Conservation (phyloP, 1,140 invertebrate species). For the Manduca sexta region DNA sequence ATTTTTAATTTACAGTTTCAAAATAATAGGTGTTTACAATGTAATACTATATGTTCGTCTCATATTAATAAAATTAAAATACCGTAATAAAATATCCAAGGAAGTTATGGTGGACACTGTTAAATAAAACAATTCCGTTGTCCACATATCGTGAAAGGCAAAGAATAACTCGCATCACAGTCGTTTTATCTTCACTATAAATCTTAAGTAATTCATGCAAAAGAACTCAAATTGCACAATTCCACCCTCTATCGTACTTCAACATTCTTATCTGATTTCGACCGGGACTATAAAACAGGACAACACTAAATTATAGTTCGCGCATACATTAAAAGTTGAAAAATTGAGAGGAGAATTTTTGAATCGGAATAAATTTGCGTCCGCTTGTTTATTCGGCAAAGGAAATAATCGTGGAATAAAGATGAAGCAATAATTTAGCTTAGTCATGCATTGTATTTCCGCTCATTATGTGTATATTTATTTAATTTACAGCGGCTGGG, state of each 20-base stretch:
- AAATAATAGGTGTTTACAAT: no score
- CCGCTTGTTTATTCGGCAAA: background rate
- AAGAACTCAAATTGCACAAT: slow-evolving; percentile 27
- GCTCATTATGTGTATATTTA: slow-evolving; percentile 71
- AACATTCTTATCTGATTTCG: no score
- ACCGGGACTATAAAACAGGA: slow-evolving; percentile 10
- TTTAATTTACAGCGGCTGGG: slow-evolving; percentile 70
- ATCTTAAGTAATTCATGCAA: slow-evolving; percentile 2
- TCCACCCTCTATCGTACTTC: slow-evolving; percentile 12
- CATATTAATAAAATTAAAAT: no score
- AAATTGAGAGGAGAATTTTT: slow-evolving; percentile 9
- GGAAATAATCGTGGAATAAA: slow-evolving; percentile 25
- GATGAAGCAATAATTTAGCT: slow-evolving; percentile 60
- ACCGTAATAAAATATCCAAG: no score
- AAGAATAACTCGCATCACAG: no score
- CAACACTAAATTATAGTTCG: slow-evolving; percentile 34
- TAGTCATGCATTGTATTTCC: slow-evolving; percentile 66
- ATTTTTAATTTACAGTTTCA: no score
- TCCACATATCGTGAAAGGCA: no score
- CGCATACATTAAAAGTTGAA: slow-evolving; percentile 16
- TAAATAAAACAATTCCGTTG: no score
- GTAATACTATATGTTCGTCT: no score
- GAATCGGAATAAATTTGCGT: slow-evolving; percentile 24
- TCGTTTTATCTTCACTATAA: slow-evolving; percentile 1
- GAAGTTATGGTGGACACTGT: no score